Evolutionary conservation across 2,888 invertebrate species (phyloP), one percentile per base, ranked within the genome.

Genomic region (Ophion obscuratus): DNA sequence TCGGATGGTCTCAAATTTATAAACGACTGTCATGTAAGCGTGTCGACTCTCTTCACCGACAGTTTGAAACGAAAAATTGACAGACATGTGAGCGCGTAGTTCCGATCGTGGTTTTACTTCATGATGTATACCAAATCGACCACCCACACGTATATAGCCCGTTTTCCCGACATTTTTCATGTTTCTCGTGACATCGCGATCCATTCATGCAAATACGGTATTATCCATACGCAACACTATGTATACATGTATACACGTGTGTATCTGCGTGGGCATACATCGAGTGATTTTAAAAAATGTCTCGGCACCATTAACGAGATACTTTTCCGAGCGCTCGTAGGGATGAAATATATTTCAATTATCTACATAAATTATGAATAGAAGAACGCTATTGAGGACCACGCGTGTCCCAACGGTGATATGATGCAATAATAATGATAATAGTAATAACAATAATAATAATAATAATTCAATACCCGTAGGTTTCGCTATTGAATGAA

Each of bases 281-380:
- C 66, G 24, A 67, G 66, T 59, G 14, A 2, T 59, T 44, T 61
- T 3, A 0, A 59, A 73, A 59, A 73, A 77, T 14, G 80, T 31
- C 10, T 64, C 59, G 74, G 79, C 66, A 79, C 75, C 81, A 86
- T 81, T 79, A 75, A 83, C 70, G 81, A 85, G 74, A 77, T 57
- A 62, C 11, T 17, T 61, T 73, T 53, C 86, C 74, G 71, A 67
- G 75, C 70, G 75, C 31, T 81, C 64, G 77, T 40, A 81, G 73
- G 71, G 78, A 73, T 83, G 73, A 84, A 84, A 66, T 76, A 59
- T 64, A 76, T 75, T 83, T 80, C 59, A 81, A 75, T 81, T 83
- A 83, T 87, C 81, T 81, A 87, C 86, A 79, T 64, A 85, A 87
- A 75, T 74, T 31, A 84, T 64, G 64, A 81, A 80, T 17, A 77